Percentiles rank a stretch among this genome's conserved stretches.
phyloP scores from a whole-genome alignment of 2,888 invertebrate species.

The Chaetogeoica ovagalla region DNA sequence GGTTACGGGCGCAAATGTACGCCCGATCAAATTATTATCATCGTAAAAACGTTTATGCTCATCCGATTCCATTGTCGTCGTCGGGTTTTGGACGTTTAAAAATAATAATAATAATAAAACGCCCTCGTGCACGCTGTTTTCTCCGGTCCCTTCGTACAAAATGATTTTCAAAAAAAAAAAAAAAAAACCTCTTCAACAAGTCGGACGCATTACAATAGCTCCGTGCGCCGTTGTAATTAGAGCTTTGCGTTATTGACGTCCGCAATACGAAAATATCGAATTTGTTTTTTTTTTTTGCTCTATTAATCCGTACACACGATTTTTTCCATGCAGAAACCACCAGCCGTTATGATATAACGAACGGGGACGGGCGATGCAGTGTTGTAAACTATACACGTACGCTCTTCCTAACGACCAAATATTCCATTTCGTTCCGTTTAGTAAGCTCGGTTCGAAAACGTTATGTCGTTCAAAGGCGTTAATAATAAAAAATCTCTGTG shows the following conservation, averaged over 20 bases:
- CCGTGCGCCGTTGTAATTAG: conserved; percentile 32
- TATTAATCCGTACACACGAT: background rate
- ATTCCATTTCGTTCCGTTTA: too few species aligned
- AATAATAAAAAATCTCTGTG: too few species aligned
- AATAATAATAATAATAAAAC: background rate
- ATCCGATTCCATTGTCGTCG: conserved; percentile 50
- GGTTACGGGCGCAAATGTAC: conserved; percentile 47
- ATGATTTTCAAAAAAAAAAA: background rate
- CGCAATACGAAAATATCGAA: conserved; percentile 34
- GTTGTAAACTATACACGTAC: too few species aligned
- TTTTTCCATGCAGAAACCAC: conserved; percentile 29
- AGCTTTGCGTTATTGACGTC: conserved; percentile 41
- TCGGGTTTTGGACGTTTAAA: conserved; percentile 26
- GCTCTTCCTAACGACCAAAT: too few species aligned
- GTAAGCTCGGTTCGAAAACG: too few species aligned
- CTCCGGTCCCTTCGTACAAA: background rate
- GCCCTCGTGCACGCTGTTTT: conserved; percentile 32
- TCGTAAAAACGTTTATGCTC: conserved; percentile 52
- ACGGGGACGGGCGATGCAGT: too few species aligned
- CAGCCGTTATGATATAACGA: background rate
- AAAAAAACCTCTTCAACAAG: conserved; percentile 35
- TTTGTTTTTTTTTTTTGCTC: background rate
- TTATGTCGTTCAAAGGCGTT: too few species aligned
- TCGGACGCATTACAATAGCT: conserved; percentile 28
- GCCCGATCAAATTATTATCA: conserved; percentile 48